Percentiles rank a stretch among this genome's conserved stretches.
These are phyloP conservation scores for Neogobius melanostomus DNA, from an alignment of 2,113 vertebrate genomes.

Conservation along the genomic window DNA sequence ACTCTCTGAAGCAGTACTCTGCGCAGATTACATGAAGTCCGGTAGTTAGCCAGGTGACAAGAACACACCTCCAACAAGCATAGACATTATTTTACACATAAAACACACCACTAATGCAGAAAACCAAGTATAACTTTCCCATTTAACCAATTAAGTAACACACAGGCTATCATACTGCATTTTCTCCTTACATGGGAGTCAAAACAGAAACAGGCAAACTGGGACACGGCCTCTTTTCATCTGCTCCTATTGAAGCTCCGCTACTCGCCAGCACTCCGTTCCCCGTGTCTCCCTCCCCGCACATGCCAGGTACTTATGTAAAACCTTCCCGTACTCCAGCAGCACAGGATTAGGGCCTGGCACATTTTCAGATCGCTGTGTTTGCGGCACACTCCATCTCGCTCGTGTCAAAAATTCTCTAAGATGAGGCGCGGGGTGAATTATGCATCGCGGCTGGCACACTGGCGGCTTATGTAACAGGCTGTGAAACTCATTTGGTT, in stretches of 20 bases:
- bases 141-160: not conserved
- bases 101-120: too few species aligned
- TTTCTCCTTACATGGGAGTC: not conserved
- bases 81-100: too few species aligned
- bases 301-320: conserved; percentile 67
- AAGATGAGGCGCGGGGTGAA: conserved; percentile 58
- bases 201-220: not conserved
- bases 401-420: conserved; percentile 63
- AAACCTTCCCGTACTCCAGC: conserved; percentile 27
- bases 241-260: conserved; percentile 13
- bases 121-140: too few species aligned
- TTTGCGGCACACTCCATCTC: conserved; percentile 58
- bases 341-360: conserved; percentile 51
- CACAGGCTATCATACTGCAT: not conserved
- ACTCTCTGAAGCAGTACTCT: too few species aligned
- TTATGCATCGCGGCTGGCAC: conserved; percentile 69
- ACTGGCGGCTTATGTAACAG: conserved; percentile 73
- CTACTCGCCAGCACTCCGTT: conserved; percentile 32
- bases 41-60: too few species aligned
- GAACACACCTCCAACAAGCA: too few species aligned
- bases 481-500: conserved; percentile 71
- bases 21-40: too few species aligned
- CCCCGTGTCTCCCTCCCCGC: conserved; percentile 16
- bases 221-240: conserved; percentile 13
- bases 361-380: conserved; percentile 65